Evolutionary conservation across 2,113 vertebrate genomes (phyloP), one percentile per base, ranked within the genome.

Genomic region (Corythaeola cristata): DNA sequence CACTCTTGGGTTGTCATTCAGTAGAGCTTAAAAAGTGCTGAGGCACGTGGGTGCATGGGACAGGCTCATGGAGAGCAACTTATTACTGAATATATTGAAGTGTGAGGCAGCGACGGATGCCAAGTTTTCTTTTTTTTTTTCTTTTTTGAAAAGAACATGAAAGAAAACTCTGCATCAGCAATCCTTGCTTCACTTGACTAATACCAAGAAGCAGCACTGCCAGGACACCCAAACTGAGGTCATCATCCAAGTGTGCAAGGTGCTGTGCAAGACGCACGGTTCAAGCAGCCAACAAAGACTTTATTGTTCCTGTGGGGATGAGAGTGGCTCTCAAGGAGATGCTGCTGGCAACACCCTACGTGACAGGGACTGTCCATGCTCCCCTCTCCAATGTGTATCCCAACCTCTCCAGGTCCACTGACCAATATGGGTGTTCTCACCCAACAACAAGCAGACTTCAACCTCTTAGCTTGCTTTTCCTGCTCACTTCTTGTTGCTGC

Each of bases 11-110:
- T 6, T 85, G 66, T 68, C 73, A 79, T 73, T 77, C 73, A 69
- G 6, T 37, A 62, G 80, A 92, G 69, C 59, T 85, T 89, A 44
- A 86, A 89, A 97, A 93, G 69, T 66, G 80, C 95, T 96, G 88
- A 95, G 63, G 83, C 53, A 84, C 18, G 39, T 11, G 28, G 52
- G 76, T 44, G 41, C 75, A 71, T 37, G 26, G 47, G 68, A 74
- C 2, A 8, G 0, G 6, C 33, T 77, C 56, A 24, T 2, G 1
- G 39, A 56, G 27, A 81, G 20, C 5, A 15, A 81, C 53, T 52
- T 75, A 58, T 67, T 77, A 74, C 50, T 78, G 88, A 88, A 67
- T 67, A 19, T 6, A 35, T 7, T 39, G 44, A 69, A 75, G 64
- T 1, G 21, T 47, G 39, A 95, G 47, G 75, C 75, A 92, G 79